These are phyloP conservation scores for Dryadula phaetusa DNA, from an alignment of 2,888 invertebrate species.

Conservation along the genomic window DNA sequence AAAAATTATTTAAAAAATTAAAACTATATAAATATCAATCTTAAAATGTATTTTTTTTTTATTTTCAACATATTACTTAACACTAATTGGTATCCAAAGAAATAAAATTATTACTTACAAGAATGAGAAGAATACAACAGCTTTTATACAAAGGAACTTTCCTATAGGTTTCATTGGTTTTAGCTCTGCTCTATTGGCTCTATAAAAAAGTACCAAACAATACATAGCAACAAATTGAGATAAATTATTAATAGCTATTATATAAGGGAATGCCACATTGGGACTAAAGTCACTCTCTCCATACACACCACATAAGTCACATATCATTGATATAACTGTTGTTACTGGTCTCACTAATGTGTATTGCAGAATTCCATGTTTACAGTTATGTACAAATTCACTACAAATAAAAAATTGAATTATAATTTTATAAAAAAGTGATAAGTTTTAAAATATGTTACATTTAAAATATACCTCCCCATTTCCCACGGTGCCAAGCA, in stretches of 20 bases:
- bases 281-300: slow-evolving; percentile 96
- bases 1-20: too few species aligned
- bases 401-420: slow-evolving; percentile 73
- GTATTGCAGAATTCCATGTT: slow-evolving; percentile 98
- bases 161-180: slow-evolving; percentile 97
- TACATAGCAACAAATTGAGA: slow-evolving; percentile 99
- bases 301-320: slow-evolving; percentile 93
- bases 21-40: too few species aligned
- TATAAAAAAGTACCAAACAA: slow-evolving; percentile 96
- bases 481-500: slow-evolving; percentile 96
- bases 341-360: slow-evolving; percentile 96
- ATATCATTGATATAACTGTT: slow-evolving; percentile 94
- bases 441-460: neutral
- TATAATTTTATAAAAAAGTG: neutral
- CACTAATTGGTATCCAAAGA: too few species aligned
- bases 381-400: slow-evolving; percentile 96
- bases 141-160: slow-evolving; percentile 98
- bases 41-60: too few species aligned
- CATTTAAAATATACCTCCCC: slow-evolving; percentile 86
- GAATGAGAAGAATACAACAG: slow-evolving; percentile 98
- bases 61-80: too few species aligned
- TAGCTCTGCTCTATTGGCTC: slow-evolving; percentile 93
- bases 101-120: slow-evolving; percentile 89
- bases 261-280: slow-evolving; percentile 94
- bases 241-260: slow-evolving; percentile 94